phyloP scores from a whole-genome alignment of 2,797 vertebrate genomes.

The Setipinna tenuifilis region DNA sequence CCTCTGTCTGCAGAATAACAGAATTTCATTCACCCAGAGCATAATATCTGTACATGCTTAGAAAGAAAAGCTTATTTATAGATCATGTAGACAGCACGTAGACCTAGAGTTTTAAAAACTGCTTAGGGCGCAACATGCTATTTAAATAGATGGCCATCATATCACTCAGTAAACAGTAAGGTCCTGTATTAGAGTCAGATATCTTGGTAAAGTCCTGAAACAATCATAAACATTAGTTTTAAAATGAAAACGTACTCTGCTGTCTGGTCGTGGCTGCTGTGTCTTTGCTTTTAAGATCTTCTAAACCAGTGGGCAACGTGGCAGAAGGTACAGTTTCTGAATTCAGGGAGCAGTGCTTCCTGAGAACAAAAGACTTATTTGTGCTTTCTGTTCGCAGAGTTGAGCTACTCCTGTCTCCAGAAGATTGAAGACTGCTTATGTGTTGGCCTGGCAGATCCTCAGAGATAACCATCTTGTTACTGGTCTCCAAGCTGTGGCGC shows the following conservation, averaged over 20 bases:
- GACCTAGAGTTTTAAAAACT: no score
- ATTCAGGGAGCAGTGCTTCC: neutral
- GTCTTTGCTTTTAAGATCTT: neutral
- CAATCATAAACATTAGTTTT: no score
- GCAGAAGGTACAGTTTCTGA: neutral
- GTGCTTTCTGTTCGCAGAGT: neutral
- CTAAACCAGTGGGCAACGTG: neutral
- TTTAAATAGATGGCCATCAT: neutral
- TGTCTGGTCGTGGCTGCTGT: neutral
- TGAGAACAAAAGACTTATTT: neutral
- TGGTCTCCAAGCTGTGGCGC: constrained; percentile 75
- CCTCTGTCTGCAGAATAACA: constrained; percentile 1
- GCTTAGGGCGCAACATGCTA: neutral
- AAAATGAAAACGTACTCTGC: neutral
- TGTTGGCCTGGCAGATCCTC: constrained; percentile 33
- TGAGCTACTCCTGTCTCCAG: constrained; percentile 25
- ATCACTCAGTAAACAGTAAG: neutral
- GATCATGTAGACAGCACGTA: neutral
- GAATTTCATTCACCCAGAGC: neutral
- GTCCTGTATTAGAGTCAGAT: neutral
- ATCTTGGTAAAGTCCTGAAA: no score
- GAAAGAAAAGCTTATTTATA: neutral
- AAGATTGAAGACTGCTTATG: constrained; percentile 18
- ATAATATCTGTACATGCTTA: constrained; percentile 55
- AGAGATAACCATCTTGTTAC: constrained; percentile 22